Evolutionary conservation across 2,888 invertebrate genomes (phyloP).

Genomic region (Bellardia pandia): DNA sequence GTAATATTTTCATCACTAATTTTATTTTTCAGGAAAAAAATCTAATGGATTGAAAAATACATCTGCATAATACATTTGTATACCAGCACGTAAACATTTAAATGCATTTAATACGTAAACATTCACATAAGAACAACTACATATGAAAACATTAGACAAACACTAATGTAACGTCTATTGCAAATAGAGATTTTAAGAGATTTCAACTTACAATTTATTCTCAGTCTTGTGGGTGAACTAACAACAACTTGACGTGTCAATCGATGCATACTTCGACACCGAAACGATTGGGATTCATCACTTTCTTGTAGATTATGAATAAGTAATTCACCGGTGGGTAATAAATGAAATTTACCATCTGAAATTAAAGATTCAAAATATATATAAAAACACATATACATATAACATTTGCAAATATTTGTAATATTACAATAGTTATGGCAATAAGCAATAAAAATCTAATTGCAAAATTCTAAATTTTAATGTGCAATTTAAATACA

Average conservation of each 20-base stretch:
- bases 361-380: slow-evolving; percentile 74
- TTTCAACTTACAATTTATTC: slow-evolving; percentile 87
- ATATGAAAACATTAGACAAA: not conserved
- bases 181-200: slow-evolving; percentile 6
- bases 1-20: too few relatives aligned
- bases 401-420: not conserved
- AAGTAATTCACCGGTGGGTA: slow-evolving; percentile 90
- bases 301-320: slow-evolving; percentile 90
- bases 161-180: not conserved
- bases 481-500: not conserved
- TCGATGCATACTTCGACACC: slow-evolving; percentile 90
- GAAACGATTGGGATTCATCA: slow-evolving; percentile 89
- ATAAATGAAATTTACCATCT: slow-evolving; percentile 91
- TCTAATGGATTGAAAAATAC: not conserved
- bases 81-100: not conserved
- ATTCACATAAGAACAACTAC: not conserved
- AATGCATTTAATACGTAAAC: not conserved
- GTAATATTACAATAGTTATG: not conserved
- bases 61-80: not conserved
- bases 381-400: not conserved
- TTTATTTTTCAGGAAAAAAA: not conserved
- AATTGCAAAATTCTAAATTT: slow-evolving; percentile 20
- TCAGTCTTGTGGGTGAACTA: slow-evolving; percentile 88
- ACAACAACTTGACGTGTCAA: slow-evolving; percentile 89
- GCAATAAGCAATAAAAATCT: slow-evolving; percentile 20